These are phyloP conservation scores for Napeogenes sylphis DNA, from an alignment of 2,888 invertebrate genomes.

Conservation along the genomic window DNA sequence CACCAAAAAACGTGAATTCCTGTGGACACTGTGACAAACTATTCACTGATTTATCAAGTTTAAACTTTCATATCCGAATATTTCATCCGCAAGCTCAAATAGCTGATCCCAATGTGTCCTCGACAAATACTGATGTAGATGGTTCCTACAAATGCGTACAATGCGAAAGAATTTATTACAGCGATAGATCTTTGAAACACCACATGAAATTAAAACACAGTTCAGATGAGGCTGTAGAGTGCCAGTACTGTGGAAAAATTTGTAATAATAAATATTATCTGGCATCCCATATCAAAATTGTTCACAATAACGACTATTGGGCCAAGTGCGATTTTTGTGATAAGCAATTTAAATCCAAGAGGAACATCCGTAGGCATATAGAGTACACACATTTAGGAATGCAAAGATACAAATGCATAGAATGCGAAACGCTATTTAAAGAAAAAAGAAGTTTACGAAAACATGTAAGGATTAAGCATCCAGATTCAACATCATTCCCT, in stretches of 20 bases:
- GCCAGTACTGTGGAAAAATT: constrained; percentile 53
- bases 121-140: constrained; percentile 42
- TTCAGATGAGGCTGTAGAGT: constrained; percentile 50
- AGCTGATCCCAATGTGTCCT: constrained; percentile 52
- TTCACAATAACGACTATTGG: constrained; percentile 51
- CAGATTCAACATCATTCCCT: constrained; percentile 54
- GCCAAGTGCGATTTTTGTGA: constrained; percentile 64
- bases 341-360: constrained; percentile 60
- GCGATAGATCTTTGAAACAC: constrained; percentile 59
- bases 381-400: constrained; percentile 63
- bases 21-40: constrained; percentile 61
- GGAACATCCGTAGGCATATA: constrained; percentile 60
- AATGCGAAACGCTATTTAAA: constrained; percentile 64
- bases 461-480: constrained; percentile 60
- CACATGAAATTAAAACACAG: constrained; percentile 63
- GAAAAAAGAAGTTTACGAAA: constrained; percentile 63
- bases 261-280: constrained; percentile 64
- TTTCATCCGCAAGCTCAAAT: constrained; percentile 63
- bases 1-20: constrained; percentile 49
- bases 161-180: constrained; percentile 56
- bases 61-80: constrained; percentile 57
- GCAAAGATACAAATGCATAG: constrained; percentile 61
- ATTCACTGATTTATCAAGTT: constrained; percentile 58
- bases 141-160: constrained; percentile 48
- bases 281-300: constrained; percentile 60